A percentile compares a stretch with the other conserved stretches of the same genome.
phyloP scores from a whole-genome alignment of 2,113 vertebrate genomes.

The Chionomys nivalis region DNA sequence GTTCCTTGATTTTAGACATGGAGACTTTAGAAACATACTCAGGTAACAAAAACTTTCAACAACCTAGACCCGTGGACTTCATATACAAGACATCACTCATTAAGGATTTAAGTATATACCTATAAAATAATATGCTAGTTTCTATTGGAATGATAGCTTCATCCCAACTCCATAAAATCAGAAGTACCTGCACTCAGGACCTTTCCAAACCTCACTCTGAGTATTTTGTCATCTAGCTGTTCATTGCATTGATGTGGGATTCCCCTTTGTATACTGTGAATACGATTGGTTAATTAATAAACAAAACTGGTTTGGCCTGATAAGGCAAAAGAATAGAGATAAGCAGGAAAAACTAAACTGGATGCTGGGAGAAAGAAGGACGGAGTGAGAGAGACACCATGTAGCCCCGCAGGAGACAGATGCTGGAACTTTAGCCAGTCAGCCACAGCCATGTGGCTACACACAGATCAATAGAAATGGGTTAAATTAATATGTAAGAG shows the following conservation, averaged over 20 bases:
- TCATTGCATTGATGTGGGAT: background rate
- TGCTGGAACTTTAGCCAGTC: too few species aligned
- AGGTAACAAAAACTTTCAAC: constrained; percentile 5
- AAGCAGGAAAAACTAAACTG: too few species aligned
- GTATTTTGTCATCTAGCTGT: background rate
- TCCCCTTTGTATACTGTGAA: too few species aligned
- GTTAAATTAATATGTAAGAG: too few species aligned
- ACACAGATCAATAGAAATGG: too few species aligned
- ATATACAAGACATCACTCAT: background rate
- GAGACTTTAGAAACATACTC: constrained; percentile 29
- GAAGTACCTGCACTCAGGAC: background rate
- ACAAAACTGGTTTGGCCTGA: too few species aligned
- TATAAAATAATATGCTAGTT: background rate
- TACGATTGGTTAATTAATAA: too few species aligned
- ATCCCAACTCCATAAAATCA: background rate
- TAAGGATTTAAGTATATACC: background rate
- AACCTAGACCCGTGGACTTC: background rate
- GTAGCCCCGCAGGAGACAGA: too few species aligned
- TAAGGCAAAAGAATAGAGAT: too few species aligned
- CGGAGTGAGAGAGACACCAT: too few species aligned
- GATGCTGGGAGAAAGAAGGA: too few species aligned
- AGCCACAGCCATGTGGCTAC: too few species aligned
- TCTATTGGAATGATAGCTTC: background rate
- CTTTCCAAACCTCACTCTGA: background rate
- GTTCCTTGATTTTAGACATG: constrained; percentile 35